Conservation (phyloP, 2,888 invertebrate species). For the Callyntrura guangdongensis region DNA sequence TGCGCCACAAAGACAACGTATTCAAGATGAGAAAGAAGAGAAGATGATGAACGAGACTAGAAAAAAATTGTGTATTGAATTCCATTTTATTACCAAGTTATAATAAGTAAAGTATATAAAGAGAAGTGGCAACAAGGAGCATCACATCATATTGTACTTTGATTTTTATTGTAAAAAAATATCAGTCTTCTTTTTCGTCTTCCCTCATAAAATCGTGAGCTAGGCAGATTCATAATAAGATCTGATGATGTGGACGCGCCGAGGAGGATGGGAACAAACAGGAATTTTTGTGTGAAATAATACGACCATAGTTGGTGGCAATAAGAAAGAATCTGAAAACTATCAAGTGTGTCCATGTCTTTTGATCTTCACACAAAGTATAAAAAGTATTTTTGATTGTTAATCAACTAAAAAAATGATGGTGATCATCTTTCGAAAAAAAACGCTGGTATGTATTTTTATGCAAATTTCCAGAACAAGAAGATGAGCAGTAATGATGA, state of each 20-base stretch:
- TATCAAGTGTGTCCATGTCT: conserved; percentile 4
- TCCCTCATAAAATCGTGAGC: conserved; percentile 49
- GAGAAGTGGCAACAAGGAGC: too few relatives aligned
- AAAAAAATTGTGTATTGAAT: too few relatives aligned
- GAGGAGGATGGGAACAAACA: too few relatives aligned
- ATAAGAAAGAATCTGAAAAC: too few relatives aligned
- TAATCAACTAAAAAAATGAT: conserved; percentile 42
- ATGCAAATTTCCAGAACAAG: conserved; percentile 53
- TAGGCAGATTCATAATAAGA: conserved; percentile 24
- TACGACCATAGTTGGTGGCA: too few relatives aligned
- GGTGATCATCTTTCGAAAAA: conserved; percentile 36
- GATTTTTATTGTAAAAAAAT: conserved; percentile 32
- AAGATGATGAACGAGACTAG: background rate
- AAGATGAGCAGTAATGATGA: conserved; percentile 39
- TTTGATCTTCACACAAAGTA: too few relatives aligned
- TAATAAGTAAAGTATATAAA: too few relatives aligned
- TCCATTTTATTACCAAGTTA: too few relatives aligned
- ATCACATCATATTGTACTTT: background rate
- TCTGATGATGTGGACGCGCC: conserved; percentile 14
- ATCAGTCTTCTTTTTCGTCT: conserved; percentile 38
- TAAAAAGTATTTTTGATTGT: conserved; percentile 45
- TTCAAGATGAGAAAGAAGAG: too few relatives aligned
- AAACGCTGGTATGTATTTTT: conserved; percentile 33
- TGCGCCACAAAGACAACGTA: conserved; percentile 19
- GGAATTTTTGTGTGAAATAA: conserved; percentile 33